phyloP scores from a whole-genome alignment of 2,797 vertebrate species.

The Eurystomus glaucurus region DNA sequence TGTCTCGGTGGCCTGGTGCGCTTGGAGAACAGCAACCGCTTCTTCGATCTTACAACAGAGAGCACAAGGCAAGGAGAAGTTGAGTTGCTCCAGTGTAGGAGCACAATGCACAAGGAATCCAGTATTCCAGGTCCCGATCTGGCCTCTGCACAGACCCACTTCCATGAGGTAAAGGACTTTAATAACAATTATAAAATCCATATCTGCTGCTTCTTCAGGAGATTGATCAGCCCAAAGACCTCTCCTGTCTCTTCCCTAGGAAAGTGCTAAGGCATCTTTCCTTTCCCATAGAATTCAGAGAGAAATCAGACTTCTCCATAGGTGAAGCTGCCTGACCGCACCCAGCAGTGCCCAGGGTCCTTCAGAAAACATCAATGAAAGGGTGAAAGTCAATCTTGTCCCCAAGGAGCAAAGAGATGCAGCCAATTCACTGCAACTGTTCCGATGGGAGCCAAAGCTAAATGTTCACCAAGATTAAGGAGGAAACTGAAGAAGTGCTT shows the following conservation, averaged over 20 bases:
- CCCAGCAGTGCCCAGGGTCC: not conserved
- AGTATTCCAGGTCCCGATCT: fast-evolving
- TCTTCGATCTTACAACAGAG: constrained; percentile 89
- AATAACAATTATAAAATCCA: not conserved
- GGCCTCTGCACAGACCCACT: not conserved
- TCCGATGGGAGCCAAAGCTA: not conserved
- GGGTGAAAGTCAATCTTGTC: not conserved
- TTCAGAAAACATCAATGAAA: not conserved
- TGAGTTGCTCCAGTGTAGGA: not conserved
- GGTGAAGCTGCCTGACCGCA: not conserved
- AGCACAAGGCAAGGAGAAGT: not conserved
- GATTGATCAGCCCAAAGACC: not conserved
- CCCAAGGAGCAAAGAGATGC: not conserved
- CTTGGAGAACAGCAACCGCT: constrained; percentile 92
- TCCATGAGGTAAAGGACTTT: not conserved
- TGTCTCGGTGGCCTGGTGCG: constrained; percentile 88
- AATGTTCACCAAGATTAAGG: not conserved
- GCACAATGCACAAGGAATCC: not conserved
- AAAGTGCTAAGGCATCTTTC: not conserved
- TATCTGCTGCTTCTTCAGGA: not conserved
- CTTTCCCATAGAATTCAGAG: not conserved
- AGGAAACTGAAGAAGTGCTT: not conserved
- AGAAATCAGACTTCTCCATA: not conserved
- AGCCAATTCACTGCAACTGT: not conserved
- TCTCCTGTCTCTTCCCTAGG: not conserved